Percentiles rank a stretch among this genome's conserved stretches.
phyloP scores from a whole-genome alignment of 2,113 vertebrate species.

The Bujurquina vittata region DNA sequence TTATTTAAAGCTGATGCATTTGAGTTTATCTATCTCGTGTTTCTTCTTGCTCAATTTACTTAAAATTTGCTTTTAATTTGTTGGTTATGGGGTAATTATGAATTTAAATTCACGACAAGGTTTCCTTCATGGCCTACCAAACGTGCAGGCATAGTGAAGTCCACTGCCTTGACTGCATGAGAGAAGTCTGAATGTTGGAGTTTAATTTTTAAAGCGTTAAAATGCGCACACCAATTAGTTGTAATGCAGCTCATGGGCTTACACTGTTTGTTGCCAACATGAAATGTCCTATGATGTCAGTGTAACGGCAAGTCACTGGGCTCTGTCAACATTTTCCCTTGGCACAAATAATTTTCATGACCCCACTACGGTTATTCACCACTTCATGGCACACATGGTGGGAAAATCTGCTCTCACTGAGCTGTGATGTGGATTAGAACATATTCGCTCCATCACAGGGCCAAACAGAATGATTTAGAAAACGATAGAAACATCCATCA shows the following conservation, averaged over 20 bases:
- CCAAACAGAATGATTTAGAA: slow-evolving; percentile 56
- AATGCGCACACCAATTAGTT: slow-evolving; percentile 12
- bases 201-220: slow-evolving; percentile 8
- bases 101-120: not conserved
- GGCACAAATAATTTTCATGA: slow-evolving; percentile 55
- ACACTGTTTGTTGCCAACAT: slow-evolving; percentile 32
- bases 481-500: slow-evolving; percentile 65
- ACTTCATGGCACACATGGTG: slow-evolving; percentile 52
- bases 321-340: slow-evolving; percentile 75
- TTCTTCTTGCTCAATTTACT: not conserved
- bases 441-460: slow-evolving; percentile 26
- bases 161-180: not conserved
- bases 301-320: slow-evolving; percentile 45
- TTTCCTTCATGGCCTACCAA: not conserved
- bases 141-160: not conserved
- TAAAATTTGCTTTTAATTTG: not conserved
- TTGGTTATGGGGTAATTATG: not conserved
- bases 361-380: slow-evolving; percentile 53
- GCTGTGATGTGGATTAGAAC: slow-evolving; percentile 47
- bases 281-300: slow-evolving; percentile 75
- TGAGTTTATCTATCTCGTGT: not conserved
- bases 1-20: not conserved
- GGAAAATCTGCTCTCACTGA: slow-evolving; percentile 63
- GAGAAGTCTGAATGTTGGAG: not conserved
- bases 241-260: slow-evolving; percentile 11